These are phyloP conservation scores for Neuroterus valhalla DNA, from an alignment of 1,140 invertebrate species.

Conservation along the genomic window DNA sequence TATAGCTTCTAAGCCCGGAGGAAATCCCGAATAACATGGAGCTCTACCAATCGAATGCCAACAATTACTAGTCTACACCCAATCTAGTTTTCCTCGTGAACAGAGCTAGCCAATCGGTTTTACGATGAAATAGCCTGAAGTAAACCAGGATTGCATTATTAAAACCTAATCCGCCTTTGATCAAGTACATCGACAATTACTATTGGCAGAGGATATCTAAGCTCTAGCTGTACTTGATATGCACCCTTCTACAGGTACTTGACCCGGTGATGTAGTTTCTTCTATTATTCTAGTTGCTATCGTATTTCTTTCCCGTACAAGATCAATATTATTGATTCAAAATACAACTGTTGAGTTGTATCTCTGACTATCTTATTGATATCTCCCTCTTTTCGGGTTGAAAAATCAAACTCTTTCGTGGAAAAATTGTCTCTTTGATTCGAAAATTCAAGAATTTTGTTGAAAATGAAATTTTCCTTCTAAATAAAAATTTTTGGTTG, in stretches of 20 bases:
- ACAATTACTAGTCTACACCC: slow-evolving; percentile 66
- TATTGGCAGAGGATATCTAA: slow-evolving; percentile 5
- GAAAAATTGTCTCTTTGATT: too few species aligned
- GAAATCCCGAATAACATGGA: slow-evolving; percentile 24
- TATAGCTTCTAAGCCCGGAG: slow-evolving; percentile 18
- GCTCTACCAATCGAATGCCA: slow-evolving; percentile 64
- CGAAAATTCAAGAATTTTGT: too few species aligned
- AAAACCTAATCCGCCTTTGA: slow-evolving; percentile 71
- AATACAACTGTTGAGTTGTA: too few species aligned
- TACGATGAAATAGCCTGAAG: slow-evolving; percentile 54
- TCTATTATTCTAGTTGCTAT: slow-evolving; percentile 12
- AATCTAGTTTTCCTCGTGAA: slow-evolving; percentile 61
- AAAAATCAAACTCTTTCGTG: too few species aligned
- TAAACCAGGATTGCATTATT: slow-evolving; percentile 71
- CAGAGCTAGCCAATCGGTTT: slow-evolving; percentile 63
- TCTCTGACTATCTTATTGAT: too few species aligned
- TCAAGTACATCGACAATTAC: slow-evolving; percentile 38
- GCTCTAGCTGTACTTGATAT: background rate
- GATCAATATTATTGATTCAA: too few species aligned
- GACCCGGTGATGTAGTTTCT: slow-evolving; percentile 7
- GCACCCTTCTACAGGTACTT: background rate
- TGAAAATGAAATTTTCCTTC: too few species aligned
- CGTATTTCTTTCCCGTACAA: background rate
- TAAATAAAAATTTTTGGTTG: too few species aligned
- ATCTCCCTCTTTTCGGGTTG: too few species aligned